A percentile compares a stretch with the other conserved stretches of the same genome.
Conservation (phyloP, 2,113 vertebrate species). For the Speoplatyrhinus poulsoni region DNA sequence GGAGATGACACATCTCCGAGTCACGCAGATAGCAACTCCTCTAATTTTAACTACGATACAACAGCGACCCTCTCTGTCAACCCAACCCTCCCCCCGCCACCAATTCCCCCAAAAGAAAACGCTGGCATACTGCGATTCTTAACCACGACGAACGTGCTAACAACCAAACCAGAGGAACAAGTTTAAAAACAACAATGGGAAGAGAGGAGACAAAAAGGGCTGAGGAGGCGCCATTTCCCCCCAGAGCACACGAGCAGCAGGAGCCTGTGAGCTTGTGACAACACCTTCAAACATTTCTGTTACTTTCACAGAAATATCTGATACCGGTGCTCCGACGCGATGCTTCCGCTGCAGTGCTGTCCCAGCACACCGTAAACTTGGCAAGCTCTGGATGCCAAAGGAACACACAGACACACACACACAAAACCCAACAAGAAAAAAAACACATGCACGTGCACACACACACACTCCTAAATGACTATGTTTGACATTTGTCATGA, state of each 20-base stretch:
- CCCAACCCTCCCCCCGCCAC: constrained; percentile 27
- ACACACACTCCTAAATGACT: constrained; percentile 50
- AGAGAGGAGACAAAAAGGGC: constrained; percentile 66
- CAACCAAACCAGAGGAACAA: constrained; percentile 74
- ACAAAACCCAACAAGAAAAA: no score
- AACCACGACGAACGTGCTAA: constrained; percentile 72
- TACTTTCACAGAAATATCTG: constrained; percentile 78
- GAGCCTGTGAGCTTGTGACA: constrained; percentile 77
- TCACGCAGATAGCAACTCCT: constrained; percentile 69
- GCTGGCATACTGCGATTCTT: constrained; percentile 65
- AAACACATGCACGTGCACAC: neutral
- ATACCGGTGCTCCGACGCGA: constrained; percentile 68
- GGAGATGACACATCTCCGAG: constrained; percentile 75
- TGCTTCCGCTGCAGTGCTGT: constrained; percentile 67
- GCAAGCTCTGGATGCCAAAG: constrained; percentile 56
- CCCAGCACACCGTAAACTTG: constrained; percentile 66
- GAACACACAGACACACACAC: neutral
- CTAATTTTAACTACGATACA: constrained; percentile 75
- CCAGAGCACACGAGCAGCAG: constrained; percentile 69
- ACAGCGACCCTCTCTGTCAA: constrained; percentile 72
- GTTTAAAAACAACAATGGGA: constrained; percentile 70
- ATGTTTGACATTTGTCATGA: constrained; percentile 76
- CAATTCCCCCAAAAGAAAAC: constrained; percentile 27
- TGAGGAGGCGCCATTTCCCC: constrained; percentile 71
- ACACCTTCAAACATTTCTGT: constrained; percentile 78